Conservation (phyloP, 2,797 vertebrate genomes). For the Limosa lapponica region DNA sequence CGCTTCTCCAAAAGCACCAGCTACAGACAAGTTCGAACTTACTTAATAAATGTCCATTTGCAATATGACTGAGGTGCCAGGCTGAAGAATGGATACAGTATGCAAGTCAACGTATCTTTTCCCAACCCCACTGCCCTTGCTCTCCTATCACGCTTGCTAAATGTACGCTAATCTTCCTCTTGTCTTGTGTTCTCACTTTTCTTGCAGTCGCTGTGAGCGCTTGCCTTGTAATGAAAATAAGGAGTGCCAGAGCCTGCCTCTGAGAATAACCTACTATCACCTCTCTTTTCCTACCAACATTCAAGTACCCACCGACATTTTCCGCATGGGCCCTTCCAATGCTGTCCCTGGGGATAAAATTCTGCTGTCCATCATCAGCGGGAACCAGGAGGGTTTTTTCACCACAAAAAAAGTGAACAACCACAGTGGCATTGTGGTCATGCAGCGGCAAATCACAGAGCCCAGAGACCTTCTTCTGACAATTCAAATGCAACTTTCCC, state of each 20-base stretch:
- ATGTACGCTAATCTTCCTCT: slow-evolving; percentile 75
- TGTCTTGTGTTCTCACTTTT: slow-evolving; percentile 82
- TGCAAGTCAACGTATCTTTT: not conserved
- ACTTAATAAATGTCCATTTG: not conserved
- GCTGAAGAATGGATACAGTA: not conserved
- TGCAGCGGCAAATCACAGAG: slow-evolving; percentile 84
- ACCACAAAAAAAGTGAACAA: slow-evolving; percentile 81
- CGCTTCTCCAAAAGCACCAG: not conserved
- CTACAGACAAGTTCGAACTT: not conserved
- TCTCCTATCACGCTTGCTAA: slow-evolving; percentile 69
- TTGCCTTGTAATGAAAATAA: slow-evolving; percentile 97
- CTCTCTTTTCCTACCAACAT: slow-evolving; percentile 98
- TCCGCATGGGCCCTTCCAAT: slow-evolving; percentile 96
- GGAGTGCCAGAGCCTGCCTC: slow-evolving; percentile 93
- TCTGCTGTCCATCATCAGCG: slow-evolving; percentile 88
- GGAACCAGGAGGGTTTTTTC: slow-evolving; percentile 93
- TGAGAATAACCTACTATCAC: slow-evolving; percentile 98
- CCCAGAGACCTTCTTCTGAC: slow-evolving; percentile 92
- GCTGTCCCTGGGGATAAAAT: slow-evolving; percentile 88
- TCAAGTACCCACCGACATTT: slow-evolving; percentile 92
- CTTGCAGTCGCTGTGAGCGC: slow-evolving; percentile 98
- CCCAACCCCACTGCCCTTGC: slow-evolving; percentile 42
- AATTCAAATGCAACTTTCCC: slow-evolving; percentile 89
- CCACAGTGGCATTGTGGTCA: slow-evolving; percentile 88
- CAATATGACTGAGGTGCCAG: not conserved